Conservation (phyloP, 2,888 invertebrate genomes). For the Laothoe populi region DNA sequence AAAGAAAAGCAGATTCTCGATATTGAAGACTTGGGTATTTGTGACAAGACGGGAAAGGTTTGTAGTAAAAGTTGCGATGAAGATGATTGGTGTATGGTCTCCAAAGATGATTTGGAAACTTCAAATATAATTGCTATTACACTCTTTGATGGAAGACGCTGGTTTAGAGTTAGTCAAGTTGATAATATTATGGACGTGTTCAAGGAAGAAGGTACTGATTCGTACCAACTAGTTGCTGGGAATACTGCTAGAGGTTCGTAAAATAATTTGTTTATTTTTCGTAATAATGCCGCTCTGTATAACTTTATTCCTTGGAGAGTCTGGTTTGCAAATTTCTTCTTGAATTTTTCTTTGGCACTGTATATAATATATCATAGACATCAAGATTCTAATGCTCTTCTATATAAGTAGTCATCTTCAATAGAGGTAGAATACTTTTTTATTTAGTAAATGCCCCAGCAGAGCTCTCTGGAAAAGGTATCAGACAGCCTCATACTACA, state of each 20-base stretch:
- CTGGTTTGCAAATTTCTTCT: too few species aligned
- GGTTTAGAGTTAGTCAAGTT: conserved; percentile 79
- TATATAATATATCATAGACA: too few species aligned
- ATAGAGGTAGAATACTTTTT: too few species aligned
- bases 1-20: conserved; percentile 46
- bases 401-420: too few species aligned
- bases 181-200: conserved; percentile 76
- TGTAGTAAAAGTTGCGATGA: conserved; percentile 41
- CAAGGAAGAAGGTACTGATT: conserved; percentile 52
- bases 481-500: too few species aligned
- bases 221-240: conserved; percentile 87
- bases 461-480: too few species aligned
- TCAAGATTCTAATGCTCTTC: too few species aligned
- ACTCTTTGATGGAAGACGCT: conserved; percentile 64
- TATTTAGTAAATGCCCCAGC: too few species aligned
- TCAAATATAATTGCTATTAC: conserved; percentile 41
- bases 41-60: conserved; percentile 42
- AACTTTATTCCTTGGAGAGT: too few species aligned
- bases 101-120: conserved; percentile 42
- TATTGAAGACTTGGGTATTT: conserved; percentile 56
- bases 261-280: too few species aligned
- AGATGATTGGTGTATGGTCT: conserved; percentile 60
- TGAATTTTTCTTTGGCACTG: too few species aligned
- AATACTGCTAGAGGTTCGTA: conserved; percentile 87
- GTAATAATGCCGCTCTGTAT: too few species aligned